Percentiles rank a stretch among this genome's conserved stretches.
Conservation (phyloP, 2,888 invertebrate species). For the Cosmia pyralina region DNA sequence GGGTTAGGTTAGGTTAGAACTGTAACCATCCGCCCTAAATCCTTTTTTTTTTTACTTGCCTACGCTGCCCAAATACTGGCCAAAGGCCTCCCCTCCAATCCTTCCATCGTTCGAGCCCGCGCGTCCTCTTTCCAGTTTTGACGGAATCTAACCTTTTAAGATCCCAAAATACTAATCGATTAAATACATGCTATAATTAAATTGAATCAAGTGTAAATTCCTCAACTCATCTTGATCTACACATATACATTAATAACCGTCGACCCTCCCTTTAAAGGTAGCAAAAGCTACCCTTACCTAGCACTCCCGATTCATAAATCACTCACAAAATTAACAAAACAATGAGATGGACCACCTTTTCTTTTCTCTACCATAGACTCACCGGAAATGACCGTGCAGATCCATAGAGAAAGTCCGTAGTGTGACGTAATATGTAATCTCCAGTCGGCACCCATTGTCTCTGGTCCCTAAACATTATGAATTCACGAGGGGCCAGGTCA, state of each 20-base stretch:
- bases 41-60: no score
- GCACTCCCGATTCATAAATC: constrained; percentile 32
- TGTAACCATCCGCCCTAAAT: no score
- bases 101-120: no score
- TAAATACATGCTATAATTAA: neutral
- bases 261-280: constrained; percentile 8
- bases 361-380: constrained; percentile 22
- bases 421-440: constrained; percentile 54
- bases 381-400: constrained; percentile 29
- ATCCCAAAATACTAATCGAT: no score
- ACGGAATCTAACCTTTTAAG: no score
- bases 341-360: constrained; percentile 21
- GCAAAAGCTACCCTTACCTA: neutral
- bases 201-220: constrained; percentile 6
- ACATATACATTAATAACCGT: constrained; percentile 8
- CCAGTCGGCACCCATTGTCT: constrained; percentile 47
- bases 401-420: constrained; percentile 20
- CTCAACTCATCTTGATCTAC: constrained; percentile 9
- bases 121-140: no score
- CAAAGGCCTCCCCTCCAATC: no score
- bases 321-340: constrained; percentile 41
- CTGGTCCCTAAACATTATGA: constrained; percentile 49
- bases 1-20: no score
- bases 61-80: no score
- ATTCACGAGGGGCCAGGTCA: constrained; percentile 55